Conservation (phyloP, 2,113 vertebrate species). For the Microcebus tavaratra region DNA sequence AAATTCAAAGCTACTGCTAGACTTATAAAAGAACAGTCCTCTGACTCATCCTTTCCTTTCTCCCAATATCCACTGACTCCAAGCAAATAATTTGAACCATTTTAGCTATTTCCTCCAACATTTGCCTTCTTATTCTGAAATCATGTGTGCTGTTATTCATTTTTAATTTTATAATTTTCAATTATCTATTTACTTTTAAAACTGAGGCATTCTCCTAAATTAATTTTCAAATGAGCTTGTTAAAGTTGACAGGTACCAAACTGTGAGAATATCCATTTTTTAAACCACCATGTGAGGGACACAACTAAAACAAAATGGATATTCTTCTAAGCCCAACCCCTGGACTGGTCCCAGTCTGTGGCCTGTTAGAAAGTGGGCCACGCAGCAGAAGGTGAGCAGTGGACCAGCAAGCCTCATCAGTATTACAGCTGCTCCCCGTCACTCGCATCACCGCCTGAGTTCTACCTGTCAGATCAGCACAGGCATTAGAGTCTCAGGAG, state of each 20-base stretch:
- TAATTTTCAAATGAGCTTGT: slow-evolving; percentile 30
- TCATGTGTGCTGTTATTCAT: background rate
- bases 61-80: background rate
- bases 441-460: no score
- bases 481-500: no score
- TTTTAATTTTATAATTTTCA: slow-evolving; percentile 31
- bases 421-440: no score
- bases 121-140: background rate
- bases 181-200: slow-evolving; percentile 33
- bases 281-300: background rate
- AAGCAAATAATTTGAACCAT: background rate
- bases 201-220: background rate
- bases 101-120: background rate
- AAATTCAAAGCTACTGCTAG: background rate
- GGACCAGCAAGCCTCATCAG: no score
- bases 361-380: no score
- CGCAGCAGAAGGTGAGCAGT: no score
- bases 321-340: no score
- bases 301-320: background rate
- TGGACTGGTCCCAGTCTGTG: no score
- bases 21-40: background rate
- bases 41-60: background rate
- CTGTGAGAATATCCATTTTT: background rate
- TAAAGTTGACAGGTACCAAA: background rate
- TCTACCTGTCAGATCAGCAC: no score